phyloP scores from a whole-genome alignment of 2,888 invertebrate species.

The Nysson spinosus region DNA sequence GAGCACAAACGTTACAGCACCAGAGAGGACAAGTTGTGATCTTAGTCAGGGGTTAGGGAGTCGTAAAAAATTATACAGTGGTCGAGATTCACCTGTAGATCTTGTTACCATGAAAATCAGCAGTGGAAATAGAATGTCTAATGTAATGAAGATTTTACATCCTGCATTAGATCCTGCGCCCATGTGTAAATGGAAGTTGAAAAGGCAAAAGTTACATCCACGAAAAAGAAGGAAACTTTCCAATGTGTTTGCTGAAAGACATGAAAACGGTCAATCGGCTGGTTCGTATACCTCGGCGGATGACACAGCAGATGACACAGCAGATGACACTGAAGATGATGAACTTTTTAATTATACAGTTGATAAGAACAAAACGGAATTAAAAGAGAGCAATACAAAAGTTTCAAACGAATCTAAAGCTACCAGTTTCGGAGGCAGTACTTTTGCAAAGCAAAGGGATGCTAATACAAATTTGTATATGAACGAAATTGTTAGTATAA shows the following conservation, averaged over 20 bases:
- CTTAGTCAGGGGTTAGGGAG: too few species aligned
- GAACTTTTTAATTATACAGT: too few species aligned
- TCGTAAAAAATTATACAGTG: conserved; percentile 63
- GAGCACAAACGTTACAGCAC: not conserved
- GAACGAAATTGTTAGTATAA: not conserved
- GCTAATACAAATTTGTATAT: not conserved
- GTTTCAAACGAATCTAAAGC: not conserved
- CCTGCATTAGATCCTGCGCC: conserved; percentile 55
- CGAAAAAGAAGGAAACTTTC: not conserved
- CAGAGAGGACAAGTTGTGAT: not conserved
- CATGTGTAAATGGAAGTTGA: not conserved
- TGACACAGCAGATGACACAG: too few species aligned
- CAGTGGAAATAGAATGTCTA: not conserved
- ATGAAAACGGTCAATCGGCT: too few species aligned
- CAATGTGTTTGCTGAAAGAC: not conserved
- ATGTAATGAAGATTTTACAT: conserved; percentile 39
- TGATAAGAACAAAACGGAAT: not conserved
- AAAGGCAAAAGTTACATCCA: too few species aligned
- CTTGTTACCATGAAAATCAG: conserved; percentile 28
- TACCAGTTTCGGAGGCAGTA: too few species aligned
- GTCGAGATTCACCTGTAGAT: conserved; percentile 63
- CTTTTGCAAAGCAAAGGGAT: too few species aligned
- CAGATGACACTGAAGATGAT: too few species aligned
- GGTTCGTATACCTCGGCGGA: too few species aligned
- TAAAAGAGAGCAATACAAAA: not conserved